A percentile compares a stretch with the other conserved stretches of the same genome.
phyloP scores from a whole-genome alignment of 2,888 invertebrate genomes.

The Oligia fasciuncula region DNA sequence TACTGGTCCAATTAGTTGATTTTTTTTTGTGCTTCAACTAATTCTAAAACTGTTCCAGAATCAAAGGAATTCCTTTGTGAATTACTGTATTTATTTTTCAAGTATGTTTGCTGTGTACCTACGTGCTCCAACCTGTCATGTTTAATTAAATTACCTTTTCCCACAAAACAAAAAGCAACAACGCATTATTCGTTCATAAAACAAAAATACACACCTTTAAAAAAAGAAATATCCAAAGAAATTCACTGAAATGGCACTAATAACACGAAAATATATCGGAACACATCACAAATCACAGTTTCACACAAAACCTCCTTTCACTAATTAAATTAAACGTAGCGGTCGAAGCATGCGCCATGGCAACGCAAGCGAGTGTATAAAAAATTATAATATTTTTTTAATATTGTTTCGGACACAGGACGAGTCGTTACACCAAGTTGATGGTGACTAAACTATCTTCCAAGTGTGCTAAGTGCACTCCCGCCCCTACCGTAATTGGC shows the following conservation, averaged over 20 bases:
- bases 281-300: conserved; percentile 85
- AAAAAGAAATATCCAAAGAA: conserved; percentile 69
- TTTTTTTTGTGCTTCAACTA: neutral
- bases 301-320: conserved; percentile 79
- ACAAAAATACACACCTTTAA: conserved; percentile 72
- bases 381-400: conserved; percentile 65
- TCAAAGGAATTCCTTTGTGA: neutral
- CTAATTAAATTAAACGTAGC: conserved; percentile 87
- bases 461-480: conserved; percentile 84
- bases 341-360: conserved; percentile 82
- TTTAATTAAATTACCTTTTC: conserved; percentile 61
- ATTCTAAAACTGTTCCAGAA: neutral
- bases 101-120: conserved; percentile 29
- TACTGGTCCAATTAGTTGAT: neutral
- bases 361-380: conserved; percentile 71
- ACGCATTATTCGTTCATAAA: neutral
- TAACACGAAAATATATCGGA: conserved; percentile 70
- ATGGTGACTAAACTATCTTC: conserved; percentile 87
- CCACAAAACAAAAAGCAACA: conserved; percentile 14
- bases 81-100: conserved; percentile 41
- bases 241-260: conserved; percentile 70
- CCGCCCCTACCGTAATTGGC: conserved; percentile 88
- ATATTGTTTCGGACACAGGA: conserved; percentile 71
- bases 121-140: conserved; percentile 55
- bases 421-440: conserved; percentile 82